These are phyloP conservation scores for Leptinotarsa juncta DNA, from an alignment of 2,888 invertebrate species.

Conservation along the genomic window DNA sequence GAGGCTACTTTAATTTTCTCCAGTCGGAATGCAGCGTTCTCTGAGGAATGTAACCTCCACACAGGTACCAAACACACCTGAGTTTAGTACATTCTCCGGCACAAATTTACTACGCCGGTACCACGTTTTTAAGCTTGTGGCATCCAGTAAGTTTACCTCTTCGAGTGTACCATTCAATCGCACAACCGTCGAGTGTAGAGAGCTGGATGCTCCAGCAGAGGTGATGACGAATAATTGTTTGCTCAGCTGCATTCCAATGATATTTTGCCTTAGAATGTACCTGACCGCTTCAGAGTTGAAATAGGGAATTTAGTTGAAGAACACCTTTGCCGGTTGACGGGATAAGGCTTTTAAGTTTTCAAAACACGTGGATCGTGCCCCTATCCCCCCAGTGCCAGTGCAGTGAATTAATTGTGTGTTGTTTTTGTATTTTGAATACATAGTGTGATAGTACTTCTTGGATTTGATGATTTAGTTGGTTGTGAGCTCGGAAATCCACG, in stretches of 20 bases:
- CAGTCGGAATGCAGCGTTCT: constrained; percentile 63
- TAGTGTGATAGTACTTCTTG: constrained; percentile 45
- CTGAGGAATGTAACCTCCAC: constrained; percentile 66
- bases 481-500: constrained; percentile 49
- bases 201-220: constrained; percentile 39
- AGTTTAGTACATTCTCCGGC: constrained; percentile 61
- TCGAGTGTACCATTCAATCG: constrained; percentile 59
- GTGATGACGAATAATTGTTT: constrained; percentile 45
- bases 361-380: constrained; percentile 58
- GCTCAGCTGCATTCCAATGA: constrained; percentile 64
- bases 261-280: constrained; percentile 65
- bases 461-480: constrained; percentile 40
- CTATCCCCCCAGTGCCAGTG: constrained; percentile 47
- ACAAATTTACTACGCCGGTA: constrained; percentile 47
- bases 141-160: constrained; percentile 50
- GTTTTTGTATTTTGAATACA: constrained; percentile 48
- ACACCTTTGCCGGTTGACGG: constrained; percentile 61
- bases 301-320: constrained; percentile 63
- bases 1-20: constrained; percentile 63
- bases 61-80: constrained; percentile 66
- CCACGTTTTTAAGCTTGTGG: constrained; percentile 37
- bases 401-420: constrained; percentile 46
- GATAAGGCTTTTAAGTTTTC: constrained; percentile 50
- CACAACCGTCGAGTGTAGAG: constrained; percentile 50
- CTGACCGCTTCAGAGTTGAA: constrained; percentile 64